Conservation (phyloP, 2,888 invertebrate species). For the Oligia fasciuncula region DNA sequence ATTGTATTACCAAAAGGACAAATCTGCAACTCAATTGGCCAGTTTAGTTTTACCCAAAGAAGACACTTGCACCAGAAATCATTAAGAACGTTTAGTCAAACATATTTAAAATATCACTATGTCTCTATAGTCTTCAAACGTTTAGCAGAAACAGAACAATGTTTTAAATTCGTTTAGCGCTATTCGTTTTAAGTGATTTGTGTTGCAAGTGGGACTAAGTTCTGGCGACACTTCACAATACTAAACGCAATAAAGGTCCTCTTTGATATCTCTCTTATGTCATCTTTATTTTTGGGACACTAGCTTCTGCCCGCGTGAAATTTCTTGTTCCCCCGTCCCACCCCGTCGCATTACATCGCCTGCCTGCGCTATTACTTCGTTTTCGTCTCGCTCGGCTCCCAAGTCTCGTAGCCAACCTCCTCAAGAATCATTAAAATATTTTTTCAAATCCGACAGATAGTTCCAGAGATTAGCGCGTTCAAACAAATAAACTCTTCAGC, state of each 20-base stretch:
- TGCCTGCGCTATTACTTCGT: no score
- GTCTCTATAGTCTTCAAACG: neutral
- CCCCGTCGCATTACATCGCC: no score
- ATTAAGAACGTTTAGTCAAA: neutral
- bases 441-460: neutral
- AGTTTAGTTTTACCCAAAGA: neutral
- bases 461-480: neutral
- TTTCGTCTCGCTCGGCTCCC: no score
- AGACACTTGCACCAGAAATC: neutral
- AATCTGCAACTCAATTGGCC: neutral
- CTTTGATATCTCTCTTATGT: neutral
- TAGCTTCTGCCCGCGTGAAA: no score
- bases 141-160: neutral
- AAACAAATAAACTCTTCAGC: neutral
- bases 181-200: no score
- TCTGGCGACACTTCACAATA: neutral
- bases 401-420: no score
- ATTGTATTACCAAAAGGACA: neutral
- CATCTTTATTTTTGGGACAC: neutral
- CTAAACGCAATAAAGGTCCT: neutral
- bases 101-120: no score
- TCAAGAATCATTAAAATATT: neutral
- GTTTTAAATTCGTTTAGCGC: neutral
- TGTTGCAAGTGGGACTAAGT: neutral
- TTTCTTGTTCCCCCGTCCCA: no score